Evolutionary conservation across 2,888 invertebrate genomes (phyloP).

Genomic region (Ditula angustiorana): DNA sequence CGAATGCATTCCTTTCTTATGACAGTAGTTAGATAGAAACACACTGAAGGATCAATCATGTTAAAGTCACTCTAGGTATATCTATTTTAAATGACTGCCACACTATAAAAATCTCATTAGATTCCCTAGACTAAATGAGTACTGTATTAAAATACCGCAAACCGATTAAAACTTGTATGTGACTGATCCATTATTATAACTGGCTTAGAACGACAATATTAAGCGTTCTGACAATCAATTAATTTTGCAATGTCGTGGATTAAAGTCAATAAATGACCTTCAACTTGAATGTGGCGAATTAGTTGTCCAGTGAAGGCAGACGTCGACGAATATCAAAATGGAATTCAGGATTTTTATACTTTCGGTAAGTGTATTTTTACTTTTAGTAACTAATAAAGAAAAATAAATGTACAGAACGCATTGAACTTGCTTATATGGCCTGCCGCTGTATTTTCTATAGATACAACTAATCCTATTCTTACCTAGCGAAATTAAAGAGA

Average conservation of each 20-base stretch:
- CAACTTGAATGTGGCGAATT: conserved; percentile 18
- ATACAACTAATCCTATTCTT: too few species aligned
- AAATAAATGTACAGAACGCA: too few species aligned
- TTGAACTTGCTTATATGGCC: too few species aligned
- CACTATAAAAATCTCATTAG: neutral
- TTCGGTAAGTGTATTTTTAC: conserved; percentile 56
- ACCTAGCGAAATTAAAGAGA: too few species aligned
- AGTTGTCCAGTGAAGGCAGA: conserved; percentile 10
- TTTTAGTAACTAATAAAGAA: too few species aligned
- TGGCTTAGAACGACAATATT: conserved; percentile 22
- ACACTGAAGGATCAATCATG: too few species aligned
- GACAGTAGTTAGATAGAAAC: too few species aligned
- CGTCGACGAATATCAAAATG: conserved; percentile 49
- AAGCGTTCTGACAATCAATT: conserved; percentile 35
- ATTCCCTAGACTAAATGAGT: neutral
- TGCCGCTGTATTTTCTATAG: too few species aligned
- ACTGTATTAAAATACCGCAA: conserved; percentile 17
- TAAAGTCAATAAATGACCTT: conserved; percentile 34
- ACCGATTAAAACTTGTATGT: conserved; percentile 2
- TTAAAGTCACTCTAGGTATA: too few species aligned
- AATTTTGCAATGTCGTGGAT: conserved; percentile 36
- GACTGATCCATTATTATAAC: conserved; percentile 18
- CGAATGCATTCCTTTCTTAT: too few species aligned
- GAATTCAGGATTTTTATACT: conserved; percentile 54
- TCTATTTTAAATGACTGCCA: too few species aligned